Evolutionary conservation across 1,140 invertebrate species (phyloP).

Genomic region (Danaus melanippus): DNA sequence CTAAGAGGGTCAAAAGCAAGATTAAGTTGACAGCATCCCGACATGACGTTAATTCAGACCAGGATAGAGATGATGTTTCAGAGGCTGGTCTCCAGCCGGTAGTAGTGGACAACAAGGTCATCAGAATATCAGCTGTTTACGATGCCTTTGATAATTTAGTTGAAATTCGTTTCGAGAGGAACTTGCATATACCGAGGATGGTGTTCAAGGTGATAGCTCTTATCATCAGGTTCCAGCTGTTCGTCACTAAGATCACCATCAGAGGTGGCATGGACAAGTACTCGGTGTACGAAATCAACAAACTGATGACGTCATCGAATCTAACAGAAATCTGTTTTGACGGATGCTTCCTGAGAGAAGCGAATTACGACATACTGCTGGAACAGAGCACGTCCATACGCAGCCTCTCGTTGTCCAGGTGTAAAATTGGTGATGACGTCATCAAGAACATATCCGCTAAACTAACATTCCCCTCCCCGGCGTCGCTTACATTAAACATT

Average conservation of each 20-base stretch:
- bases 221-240: slow-evolving; percentile 26
- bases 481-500: slow-evolving; percentile 33
- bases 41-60: slow-evolving; percentile 17
- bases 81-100: not conserved
- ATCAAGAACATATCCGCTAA: slow-evolving; percentile 29
- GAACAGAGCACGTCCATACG: slow-evolving; percentile 24
- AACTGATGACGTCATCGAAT: slow-evolving; percentile 28
- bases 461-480: slow-evolving; percentile 29
- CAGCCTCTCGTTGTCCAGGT: slow-evolving; percentile 39
- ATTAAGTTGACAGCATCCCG: slow-evolving; percentile 18
- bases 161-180: slow-evolving; percentile 35
- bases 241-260: slow-evolving; percentile 30
- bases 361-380: slow-evolving; percentile 40
- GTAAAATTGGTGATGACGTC: slow-evolving; percentile 37
- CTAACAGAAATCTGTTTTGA: slow-evolving; percentile 45
- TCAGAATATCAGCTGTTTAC: slow-evolving; percentile 29
- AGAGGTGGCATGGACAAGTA: slow-evolving; percentile 29
- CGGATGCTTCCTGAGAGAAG: slow-evolving; percentile 29
- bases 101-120: not conserved
- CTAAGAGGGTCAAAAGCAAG: slow-evolving; percentile 25
- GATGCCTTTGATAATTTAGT: slow-evolving; percentile 30
- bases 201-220: slow-evolving; percentile 37
- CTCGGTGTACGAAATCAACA: slow-evolving; percentile 36
- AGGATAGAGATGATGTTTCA: slow-evolving; percentile 20
- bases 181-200: slow-evolving; percentile 27